These are phyloP conservation scores for Resseliella maxima DNA, from an alignment of 2,888 invertebrate genomes.

Conservation along the genomic window DNA sequence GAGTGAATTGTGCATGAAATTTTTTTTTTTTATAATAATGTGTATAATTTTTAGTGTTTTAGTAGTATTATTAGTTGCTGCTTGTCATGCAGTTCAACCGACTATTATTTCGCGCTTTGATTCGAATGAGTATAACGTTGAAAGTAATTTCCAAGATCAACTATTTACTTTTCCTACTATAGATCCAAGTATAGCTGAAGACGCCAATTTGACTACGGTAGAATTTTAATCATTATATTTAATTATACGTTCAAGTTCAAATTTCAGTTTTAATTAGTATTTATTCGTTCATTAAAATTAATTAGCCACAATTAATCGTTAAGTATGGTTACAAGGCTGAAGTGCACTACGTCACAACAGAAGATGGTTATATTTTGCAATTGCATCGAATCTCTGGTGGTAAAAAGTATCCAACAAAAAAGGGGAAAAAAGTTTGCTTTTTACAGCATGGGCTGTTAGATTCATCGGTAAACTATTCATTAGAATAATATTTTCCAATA, in stretches of 20 bases:
- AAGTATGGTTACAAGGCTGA: slow-evolving; percentile 71
- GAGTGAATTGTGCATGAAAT: too few species aligned
- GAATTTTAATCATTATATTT: not conserved
- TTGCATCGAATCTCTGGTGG: slow-evolving; percentile 74
- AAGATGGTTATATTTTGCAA: slow-evolving; percentile 81
- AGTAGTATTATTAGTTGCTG: not conserved
- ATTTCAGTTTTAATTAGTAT: not conserved
- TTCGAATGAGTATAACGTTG: not conserved
- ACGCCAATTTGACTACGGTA: slow-evolving; percentile 67
- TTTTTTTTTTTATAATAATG: not conserved
- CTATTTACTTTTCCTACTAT: not conserved
- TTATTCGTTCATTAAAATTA: not conserved
- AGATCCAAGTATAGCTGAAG: slow-evolving; percentile 64
- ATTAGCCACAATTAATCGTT: not conserved
- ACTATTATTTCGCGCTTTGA: not conserved
- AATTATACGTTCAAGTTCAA: slow-evolving; percentile 22
- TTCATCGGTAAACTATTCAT: too few species aligned
- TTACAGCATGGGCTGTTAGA: slow-evolving; percentile 79
- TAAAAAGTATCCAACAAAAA: slow-evolving; percentile 64
- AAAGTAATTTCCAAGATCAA: not conserved
- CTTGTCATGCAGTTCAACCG: not conserved
- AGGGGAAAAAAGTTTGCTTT: slow-evolving; percentile 70
- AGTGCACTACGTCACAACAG: slow-evolving; percentile 73
- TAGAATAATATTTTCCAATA: too few species aligned
- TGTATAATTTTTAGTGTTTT: not conserved